Evolutionary conservation across 2,888 invertebrate species (phyloP).

Genomic region (Sacculina carcini): DNA sequence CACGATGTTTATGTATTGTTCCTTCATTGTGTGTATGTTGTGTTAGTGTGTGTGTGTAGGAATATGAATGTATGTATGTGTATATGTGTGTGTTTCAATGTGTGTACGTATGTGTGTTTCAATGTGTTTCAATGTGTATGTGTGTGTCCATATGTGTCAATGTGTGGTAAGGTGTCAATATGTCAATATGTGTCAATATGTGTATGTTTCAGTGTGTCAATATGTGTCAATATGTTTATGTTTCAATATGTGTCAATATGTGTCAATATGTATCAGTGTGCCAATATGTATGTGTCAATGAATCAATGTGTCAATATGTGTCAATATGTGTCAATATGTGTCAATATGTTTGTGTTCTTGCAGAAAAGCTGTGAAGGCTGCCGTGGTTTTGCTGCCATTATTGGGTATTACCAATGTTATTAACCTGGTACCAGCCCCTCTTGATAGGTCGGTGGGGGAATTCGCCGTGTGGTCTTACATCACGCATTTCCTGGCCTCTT

Average conservation of each 20-base stretch:
- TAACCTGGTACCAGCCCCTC: conserved; percentile 39
- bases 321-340: too few species aligned
- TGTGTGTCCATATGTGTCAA: background rate
- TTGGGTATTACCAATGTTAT: conserved; percentile 52
- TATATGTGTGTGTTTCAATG: background rate
- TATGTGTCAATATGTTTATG: background rate
- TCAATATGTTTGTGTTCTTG: conserved; percentile 7
- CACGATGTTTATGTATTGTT: too few species aligned
- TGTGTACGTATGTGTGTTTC: background rate
- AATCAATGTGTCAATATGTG: background rate
- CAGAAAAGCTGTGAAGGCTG: conserved; percentile 55
- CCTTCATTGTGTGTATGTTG: too few species aligned
- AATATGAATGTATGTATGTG: background rate
- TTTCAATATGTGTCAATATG: background rate
- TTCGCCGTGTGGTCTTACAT: conserved; percentile 54
- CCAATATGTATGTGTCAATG: background rate
- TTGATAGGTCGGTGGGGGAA: conserved; percentile 35
- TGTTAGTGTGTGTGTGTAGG: background rate
- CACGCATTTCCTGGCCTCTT: conserved; percentile 52
- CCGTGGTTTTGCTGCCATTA: conserved; percentile 46
- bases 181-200: background rate
- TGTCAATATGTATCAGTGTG: background rate
- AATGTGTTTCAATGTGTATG: background rate
- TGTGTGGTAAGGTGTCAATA: background rate
- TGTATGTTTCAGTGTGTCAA: background rate